Evolutionary conservation across 1,140 invertebrate genomes (phyloP).

Genomic region (Zaprionus nigranus): DNA sequence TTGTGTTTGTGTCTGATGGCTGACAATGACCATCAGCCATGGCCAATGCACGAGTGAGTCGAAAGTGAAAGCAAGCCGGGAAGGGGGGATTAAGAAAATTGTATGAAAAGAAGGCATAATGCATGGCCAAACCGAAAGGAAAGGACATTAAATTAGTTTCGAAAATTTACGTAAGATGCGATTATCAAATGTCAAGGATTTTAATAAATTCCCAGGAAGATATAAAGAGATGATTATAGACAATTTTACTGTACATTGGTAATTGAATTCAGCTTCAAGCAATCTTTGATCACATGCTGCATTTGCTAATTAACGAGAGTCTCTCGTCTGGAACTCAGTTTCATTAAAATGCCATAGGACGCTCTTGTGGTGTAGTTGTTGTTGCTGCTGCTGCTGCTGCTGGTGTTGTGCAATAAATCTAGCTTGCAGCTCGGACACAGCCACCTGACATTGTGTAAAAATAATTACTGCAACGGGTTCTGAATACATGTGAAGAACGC

Average conservation of each 20-base stretch:
- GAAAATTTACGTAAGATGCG: neutral
- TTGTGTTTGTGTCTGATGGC: conserved; percentile 61
- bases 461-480: conserved; percentile 38
- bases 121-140: neutral
- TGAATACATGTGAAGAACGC: conserved; percentile 31
- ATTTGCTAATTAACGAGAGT: conserved; percentile 11
- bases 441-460: conserved; percentile 46
- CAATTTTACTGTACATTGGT: neutral
- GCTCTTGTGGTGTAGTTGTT: neutral
- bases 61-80: conserved; percentile 31
- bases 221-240: neutral
- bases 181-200: conserved; percentile 1
- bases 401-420: conserved; percentile 33
- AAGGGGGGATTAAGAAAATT: conserved; percentile 21
- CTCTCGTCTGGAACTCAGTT: neutral
- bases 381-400: conserved; percentile 5
- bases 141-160: neutral
- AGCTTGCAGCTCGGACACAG: conserved; percentile 23
- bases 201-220: neutral
- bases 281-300: neutral
- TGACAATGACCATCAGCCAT: conserved; percentile 33
- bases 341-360: conserved; percentile 29
- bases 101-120: conserved; percentile 11
- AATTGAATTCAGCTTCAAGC: neutral
- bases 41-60: conserved; percentile 18